Base-by-base conservation (phyloP, 2,888 invertebrate genomes). In the Drosophila kambysellisi region DNA sequence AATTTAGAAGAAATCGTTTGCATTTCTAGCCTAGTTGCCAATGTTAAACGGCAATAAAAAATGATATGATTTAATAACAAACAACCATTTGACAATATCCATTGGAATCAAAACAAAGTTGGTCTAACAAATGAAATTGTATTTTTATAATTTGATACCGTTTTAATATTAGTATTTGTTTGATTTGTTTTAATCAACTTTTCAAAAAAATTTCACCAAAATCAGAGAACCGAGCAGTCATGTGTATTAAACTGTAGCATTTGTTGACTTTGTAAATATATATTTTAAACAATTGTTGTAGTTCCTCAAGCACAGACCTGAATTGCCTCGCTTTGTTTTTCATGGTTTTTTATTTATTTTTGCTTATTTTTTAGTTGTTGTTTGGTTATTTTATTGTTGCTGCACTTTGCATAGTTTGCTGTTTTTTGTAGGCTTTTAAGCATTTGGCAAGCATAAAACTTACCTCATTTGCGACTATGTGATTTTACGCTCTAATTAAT, bases 381-480 rank as follows among this genome's bases (percentile, higher is more conserved):
- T 61, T 76, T 69, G 17, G 64, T 32, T 67, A 43, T 17, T 52
- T 29, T 29, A 29, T 30, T 57, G 53, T 29, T 65, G 50, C 33
- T 35, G 50, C 54, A 35, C 50, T 65, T 35, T 65, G 50, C 37
- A 65, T 41, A 25, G 33, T 35, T 81, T 74, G 69, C 50, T 77
- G 70, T 60, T 80, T 80, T 75, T 82, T 79, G 74, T 76, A 86
- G 80, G 76, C 78, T 77, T 77, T 86, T 85, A 82, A 88, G 85
- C 82, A 85, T 79, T 79, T 79, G 76, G 79, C 77, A 68, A 76
- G 82, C 81, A 75, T 79, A 69, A 82, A 88, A 86, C 76, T 84
- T 89, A 81, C 88, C 83, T 82, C 82, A 88, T 85, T 88, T 89
- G 79, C 78, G 82, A 84, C 89, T 86, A 88, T 82, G 75, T 79